phyloP scores from a whole-genome alignment of 2,888 invertebrate genomes.

The Nipponacmea schrenckii region DNA sequence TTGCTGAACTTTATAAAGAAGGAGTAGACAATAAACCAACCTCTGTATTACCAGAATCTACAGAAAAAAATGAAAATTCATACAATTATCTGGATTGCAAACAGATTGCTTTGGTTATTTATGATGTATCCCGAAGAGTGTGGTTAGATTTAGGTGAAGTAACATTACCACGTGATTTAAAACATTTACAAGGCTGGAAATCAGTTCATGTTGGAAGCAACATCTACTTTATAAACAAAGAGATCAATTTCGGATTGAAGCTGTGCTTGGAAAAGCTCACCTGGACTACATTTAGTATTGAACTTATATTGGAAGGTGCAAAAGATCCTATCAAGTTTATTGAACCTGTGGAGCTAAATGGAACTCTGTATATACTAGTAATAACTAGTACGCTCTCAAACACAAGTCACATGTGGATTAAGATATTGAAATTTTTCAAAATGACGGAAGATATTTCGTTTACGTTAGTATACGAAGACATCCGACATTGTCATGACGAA shows the following conservation, averaged over 20 bases:
- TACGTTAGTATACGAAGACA: background rate
- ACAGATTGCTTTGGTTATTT: too few relatives aligned
- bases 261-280: background rate
- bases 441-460: background rate
- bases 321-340: background rate
- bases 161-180: too few relatives aligned
- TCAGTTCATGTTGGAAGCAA: background rate
- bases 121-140: too few relatives aligned
- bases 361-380: background rate
- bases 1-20: too few relatives aligned
- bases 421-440: background rate
- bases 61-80: too few relatives aligned
- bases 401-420: background rate
- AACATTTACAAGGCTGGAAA: background rate
- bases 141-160: too few relatives aligned
- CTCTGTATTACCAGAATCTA: too few relatives aligned
- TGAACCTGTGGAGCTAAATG: background rate
- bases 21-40: too few relatives aligned
- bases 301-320: background rate
- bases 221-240: background rate
- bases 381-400: background rate
- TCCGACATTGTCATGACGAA: background rate
- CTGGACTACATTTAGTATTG: background rate
- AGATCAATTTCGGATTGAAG: too few relatives aligned
- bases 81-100: too few relatives aligned